Percentiles rank a stretch among this genome's conserved stretches.
These are phyloP conservation scores for Sisor rabdophorus DNA, from an alignment of 2,113 vertebrate species.

Conservation along the genomic window DNA sequence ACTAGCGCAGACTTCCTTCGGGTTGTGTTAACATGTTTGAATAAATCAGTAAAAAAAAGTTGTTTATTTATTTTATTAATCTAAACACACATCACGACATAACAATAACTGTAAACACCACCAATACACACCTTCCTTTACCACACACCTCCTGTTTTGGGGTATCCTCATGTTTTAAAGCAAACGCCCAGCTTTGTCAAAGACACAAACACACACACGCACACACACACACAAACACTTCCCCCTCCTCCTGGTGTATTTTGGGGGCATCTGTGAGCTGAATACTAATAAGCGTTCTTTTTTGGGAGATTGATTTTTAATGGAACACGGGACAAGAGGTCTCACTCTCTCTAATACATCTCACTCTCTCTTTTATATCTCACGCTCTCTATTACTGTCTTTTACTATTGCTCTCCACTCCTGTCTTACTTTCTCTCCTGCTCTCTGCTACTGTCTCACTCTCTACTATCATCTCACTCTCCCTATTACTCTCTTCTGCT, in stretches of 20 bases:
- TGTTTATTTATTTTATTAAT: no score
- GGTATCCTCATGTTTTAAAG: constrained; percentile 6
- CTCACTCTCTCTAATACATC: background rate
- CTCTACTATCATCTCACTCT: background rate
- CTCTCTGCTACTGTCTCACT: background rate
- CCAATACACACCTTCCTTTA: background rate
- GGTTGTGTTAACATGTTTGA: no score
- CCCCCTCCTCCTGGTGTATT: constrained; percentile 25
- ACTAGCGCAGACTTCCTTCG: no score
- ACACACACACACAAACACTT: constrained; percentile 12
- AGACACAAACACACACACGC: constrained; percentile 9
- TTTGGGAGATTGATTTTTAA: constrained; percentile 21
- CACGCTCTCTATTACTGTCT: background rate
- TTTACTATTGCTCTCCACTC: background rate
- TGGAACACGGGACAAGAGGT: background rate
- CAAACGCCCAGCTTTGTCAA: background rate
- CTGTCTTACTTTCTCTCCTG: background rate
- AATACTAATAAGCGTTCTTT: constrained; percentile 24
- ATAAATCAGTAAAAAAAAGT: no score
- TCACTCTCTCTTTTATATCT: background rate
- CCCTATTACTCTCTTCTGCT: no score
- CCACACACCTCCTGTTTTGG: background rate
- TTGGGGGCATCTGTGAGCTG: constrained; percentile 18
- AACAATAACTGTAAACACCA: background rate
- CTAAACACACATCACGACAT: no score